Evolutionary conservation across 2,888 invertebrate genomes (phyloP).

Genomic region (Drosophila kambysellisi): DNA sequence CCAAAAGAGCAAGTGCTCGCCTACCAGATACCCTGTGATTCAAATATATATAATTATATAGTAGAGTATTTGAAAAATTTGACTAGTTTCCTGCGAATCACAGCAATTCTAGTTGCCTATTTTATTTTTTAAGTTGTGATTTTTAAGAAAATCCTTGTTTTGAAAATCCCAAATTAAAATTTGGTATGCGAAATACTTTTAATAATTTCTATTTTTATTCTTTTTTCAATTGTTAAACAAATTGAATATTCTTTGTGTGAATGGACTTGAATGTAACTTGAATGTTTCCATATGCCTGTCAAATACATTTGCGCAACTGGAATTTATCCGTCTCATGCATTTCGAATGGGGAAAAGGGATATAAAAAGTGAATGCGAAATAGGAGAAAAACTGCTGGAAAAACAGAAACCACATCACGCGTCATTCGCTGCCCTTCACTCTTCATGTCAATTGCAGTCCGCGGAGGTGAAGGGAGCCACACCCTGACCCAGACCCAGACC

Average conservation of each 20-base stretch:
- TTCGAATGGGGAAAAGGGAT: not conserved
- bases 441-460: slow-evolving; percentile 57
- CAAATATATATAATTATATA: not conserved
- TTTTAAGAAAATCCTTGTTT: not conserved
- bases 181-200: not conserved
- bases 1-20: not conserved
- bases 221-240: rapidly evolving
- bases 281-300: not conserved
- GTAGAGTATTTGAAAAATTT: not conserved
- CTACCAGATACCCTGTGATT: not conserved
- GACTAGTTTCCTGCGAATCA: too few species aligned
- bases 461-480: not conserved
- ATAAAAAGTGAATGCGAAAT: not conserved
- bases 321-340: not conserved
- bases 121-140: not conserved
- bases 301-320: not conserved
- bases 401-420: slow-evolving; percentile 8
- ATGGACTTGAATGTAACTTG: not conserved
- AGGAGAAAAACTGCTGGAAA: not conserved
- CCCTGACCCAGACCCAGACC: not conserved
- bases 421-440: slow-evolving; percentile 38
- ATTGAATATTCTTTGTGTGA: not conserved
- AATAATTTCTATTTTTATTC: not conserved
- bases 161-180: not conserved
- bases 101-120: not conserved